Conservation (phyloP, 2,888 invertebrate genomes). For the Homarus gammarus region DNA sequence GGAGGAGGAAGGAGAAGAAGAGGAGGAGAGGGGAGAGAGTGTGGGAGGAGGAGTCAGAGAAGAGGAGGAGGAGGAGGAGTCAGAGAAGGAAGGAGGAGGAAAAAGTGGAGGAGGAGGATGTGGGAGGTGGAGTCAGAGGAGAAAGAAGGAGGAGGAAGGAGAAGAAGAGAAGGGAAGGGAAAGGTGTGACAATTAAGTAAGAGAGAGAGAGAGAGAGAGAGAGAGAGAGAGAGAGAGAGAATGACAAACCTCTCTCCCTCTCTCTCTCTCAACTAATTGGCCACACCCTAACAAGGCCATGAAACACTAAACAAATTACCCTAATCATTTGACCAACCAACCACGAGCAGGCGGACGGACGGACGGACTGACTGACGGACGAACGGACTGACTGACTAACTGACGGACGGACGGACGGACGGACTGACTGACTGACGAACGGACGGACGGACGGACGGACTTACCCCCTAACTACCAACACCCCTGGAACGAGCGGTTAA, state of each 20-base stretch:
- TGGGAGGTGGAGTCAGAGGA: background rate
- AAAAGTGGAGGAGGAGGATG: background rate
- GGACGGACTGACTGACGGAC: background rate
- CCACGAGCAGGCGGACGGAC: too few species aligned
- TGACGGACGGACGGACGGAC: too few species aligned
- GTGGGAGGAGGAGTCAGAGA: constrained; percentile 9
- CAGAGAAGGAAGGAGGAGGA: background rate
- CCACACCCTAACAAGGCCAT: too few species aligned
- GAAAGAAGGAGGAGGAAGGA: background rate
- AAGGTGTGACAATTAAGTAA: background rate
- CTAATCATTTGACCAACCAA: too few species aligned
- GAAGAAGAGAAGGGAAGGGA: background rate
- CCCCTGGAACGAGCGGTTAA: background rate
- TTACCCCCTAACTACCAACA: background rate
- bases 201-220: background rate
- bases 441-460: too few species aligned
- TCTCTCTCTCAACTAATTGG: too few species aligned
- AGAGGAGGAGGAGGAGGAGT: background rate
- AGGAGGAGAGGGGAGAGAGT: constrained; percentile 2
- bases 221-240: background rate
- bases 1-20: background rate
- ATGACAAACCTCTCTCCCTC: too few species aligned
- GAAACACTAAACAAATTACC: too few species aligned
- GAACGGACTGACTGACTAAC: too few species aligned
- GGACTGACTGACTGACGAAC: background rate